Evolutionary conservation across 2,113 vertebrate species (phyloP).

Genomic region (Oreotrochilus melanogaster): DNA sequence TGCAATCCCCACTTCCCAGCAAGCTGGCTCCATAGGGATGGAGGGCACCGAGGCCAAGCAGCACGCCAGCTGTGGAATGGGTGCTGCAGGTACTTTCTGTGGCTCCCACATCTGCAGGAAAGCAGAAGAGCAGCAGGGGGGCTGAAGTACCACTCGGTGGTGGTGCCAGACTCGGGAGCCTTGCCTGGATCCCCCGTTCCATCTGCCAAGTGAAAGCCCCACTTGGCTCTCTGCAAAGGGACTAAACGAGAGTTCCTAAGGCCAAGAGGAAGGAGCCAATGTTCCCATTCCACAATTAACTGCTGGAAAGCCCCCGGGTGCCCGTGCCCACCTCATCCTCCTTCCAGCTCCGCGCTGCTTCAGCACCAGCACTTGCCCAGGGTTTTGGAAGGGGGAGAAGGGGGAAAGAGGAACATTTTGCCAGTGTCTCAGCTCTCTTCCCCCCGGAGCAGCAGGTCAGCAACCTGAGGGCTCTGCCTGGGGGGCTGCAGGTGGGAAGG

Average conservation of each 20-base stretch:
- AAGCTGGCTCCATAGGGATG: neutral
- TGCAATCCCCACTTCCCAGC: neutral
- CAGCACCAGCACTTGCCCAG: fast-evolving
- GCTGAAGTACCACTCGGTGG: neutral
- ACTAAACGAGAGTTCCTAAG: neutral
- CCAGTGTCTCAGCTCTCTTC: neutral
- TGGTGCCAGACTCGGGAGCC: neutral
- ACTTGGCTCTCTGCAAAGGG: neutral
- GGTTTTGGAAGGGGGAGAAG: neutral
- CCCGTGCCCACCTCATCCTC: neutral
- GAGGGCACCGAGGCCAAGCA: neutral
- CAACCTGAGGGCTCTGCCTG: neutral
- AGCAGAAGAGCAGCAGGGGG: neutral
- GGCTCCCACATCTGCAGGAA: fast-evolving
- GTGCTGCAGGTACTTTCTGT: neutral
- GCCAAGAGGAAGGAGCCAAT: neutral
- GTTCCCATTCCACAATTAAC: neutral
- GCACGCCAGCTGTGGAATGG: fast-evolving
- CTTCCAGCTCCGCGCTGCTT: neutral
- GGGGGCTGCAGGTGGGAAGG: neutral
- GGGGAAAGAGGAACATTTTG: neutral
- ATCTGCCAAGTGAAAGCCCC: neutral
- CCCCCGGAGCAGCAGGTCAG: neutral
- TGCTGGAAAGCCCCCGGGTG: neutral
- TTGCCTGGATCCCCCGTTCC: neutral